phyloP scores from a whole-genome alignment of 2,797 vertebrate species.

The Crocidura indochinensis region DNA sequence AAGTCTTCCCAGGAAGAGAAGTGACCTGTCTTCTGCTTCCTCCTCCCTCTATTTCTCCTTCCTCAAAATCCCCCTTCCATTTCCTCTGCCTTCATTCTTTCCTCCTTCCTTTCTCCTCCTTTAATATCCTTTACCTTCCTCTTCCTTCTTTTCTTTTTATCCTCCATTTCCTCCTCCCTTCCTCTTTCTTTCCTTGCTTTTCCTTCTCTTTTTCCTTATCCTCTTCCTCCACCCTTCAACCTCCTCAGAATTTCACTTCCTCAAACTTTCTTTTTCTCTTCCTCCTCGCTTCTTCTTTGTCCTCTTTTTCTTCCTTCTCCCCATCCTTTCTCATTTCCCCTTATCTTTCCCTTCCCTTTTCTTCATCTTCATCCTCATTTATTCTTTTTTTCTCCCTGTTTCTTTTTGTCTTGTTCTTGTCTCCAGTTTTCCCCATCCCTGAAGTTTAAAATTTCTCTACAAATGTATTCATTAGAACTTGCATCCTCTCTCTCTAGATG shows the following conservation, averaged over 20 bases:
- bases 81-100: neutral
- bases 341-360: neutral
- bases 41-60: neutral
- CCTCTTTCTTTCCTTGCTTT: neutral
- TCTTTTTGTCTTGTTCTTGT: rapidly evolving
- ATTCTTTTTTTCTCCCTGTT: too few relatives aligned
- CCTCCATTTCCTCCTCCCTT: neutral
- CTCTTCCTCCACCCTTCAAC: neutral
- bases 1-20: too few relatives aligned
- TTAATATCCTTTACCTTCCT: too few relatives aligned
- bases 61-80: neutral
- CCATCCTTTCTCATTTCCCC: neutral
- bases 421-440: neutral
- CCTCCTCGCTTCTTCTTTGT: neutral
- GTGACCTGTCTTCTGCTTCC: too few relatives aligned
- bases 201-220: neutral
- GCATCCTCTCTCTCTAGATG: neutral
- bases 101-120: neutral
- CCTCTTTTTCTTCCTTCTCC: neutral
- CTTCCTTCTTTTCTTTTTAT: too few relatives aligned
- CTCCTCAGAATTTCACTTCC: neutral
- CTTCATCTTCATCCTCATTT: neutral
- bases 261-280: neutral
- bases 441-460: too few relatives aligned
- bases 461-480: neutral